Conservation (phyloP, 2,113 vertebrate species). For the Engystomops pustulosus region DNA sequence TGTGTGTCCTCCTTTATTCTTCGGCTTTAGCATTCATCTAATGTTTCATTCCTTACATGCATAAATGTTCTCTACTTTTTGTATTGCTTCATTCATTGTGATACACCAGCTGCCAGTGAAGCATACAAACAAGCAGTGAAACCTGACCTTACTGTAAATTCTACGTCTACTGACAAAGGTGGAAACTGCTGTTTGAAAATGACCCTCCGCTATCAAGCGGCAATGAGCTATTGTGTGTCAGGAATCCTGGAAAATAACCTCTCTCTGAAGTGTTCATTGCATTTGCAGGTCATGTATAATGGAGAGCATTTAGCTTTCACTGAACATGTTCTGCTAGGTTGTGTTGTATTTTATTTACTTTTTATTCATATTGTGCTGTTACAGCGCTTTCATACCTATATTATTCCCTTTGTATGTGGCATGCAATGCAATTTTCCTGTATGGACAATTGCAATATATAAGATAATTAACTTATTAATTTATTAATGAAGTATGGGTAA, state of each 20-base stretch:
- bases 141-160: constrained; percentile 25
- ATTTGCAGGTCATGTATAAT: background rate
- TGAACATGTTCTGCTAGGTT: too few relatives aligned
- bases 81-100: constrained; percentile 28
- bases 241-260: constrained; percentile 15
- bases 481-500: too few relatives aligned
- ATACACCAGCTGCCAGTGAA: constrained; percentile 6
- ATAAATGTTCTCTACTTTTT: constrained; percentile 2
- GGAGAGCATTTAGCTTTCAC: background rate
- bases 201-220: background rate
- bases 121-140: constrained; percentile 16
- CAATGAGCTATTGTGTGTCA: background rate
- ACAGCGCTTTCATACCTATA: background rate
- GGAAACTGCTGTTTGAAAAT: background rate
- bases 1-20: background rate
- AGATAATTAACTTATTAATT: too few relatives aligned
- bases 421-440: background rate
- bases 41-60: constrained; percentile 26
- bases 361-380: background rate
- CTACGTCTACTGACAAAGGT: background rate
- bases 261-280: background rate
- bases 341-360: background rate
- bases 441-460: too few relatives aligned
- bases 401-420: background rate
- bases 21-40: constrained; percentile 13